These are phyloP conservation scores for Drosophila triauraria DNA, from an alignment of 1,140 invertebrate species.

Conservation along the genomic window DNA sequence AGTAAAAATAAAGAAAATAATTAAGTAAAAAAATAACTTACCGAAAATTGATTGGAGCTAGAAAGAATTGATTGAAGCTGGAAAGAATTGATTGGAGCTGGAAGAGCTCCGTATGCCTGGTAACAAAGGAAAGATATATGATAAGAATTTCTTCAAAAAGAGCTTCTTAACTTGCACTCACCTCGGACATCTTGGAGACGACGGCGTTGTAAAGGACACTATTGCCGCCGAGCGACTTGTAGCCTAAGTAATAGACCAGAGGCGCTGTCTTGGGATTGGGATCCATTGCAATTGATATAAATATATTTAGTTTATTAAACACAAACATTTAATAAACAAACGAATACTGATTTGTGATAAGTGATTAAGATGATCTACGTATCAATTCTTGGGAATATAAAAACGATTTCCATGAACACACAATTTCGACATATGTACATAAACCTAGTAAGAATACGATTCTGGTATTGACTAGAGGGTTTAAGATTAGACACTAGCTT, in stretches of 20 bases:
- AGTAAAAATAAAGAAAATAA: too few relatives aligned
- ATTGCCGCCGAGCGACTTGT: conserved; percentile 92
- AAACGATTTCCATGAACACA: neutral
- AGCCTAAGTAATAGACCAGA: conserved; percentile 97
- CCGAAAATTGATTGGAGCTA: too few relatives aligned
- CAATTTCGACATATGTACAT: neutral
- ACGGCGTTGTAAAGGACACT: conserved; percentile 94
- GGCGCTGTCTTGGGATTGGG: conserved; percentile 92
- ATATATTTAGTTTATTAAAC: too few relatives aligned
- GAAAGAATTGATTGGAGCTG: too few relatives aligned
- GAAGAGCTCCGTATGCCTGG: too few relatives aligned
- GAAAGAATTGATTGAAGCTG: too few relatives aligned
- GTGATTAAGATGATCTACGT: neutral
- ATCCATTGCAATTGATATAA: too few relatives aligned
- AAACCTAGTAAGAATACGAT: neutral
- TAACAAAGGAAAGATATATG: conserved; percentile 40
- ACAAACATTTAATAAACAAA: too few relatives aligned
- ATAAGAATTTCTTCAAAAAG: neutral
- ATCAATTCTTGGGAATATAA: neutral
- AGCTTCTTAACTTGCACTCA: conserved; percentile 74
- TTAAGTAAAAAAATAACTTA: too few relatives aligned
- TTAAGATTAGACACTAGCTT: too few relatives aligned
- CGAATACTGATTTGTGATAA: neutral
- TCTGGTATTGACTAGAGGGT: conserved; percentile 5
- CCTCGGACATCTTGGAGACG: conserved; percentile 93